Base-by-base conservation (phyloP, 2,113 vertebrate species). In the Bolborhynchus lineola region DNA sequence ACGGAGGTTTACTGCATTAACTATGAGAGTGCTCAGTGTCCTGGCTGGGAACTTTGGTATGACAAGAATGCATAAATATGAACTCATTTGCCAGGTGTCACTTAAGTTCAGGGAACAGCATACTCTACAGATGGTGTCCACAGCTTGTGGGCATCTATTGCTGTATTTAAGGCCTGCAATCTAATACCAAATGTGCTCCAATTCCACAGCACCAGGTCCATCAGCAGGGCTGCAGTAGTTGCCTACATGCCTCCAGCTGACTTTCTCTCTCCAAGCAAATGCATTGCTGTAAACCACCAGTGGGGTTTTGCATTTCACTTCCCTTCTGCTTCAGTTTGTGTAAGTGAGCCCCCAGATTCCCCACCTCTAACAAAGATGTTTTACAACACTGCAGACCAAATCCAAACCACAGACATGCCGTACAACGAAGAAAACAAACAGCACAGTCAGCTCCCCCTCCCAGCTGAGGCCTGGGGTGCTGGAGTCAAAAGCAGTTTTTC, bases 321-420 rank as follows among this genome's bases (percentile, higher is more conserved):
- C 81, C 91, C 0, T 3, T 84, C 91, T 89, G 86, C 89, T 94
- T 60, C 72, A 69, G 77, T 20, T 82, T 76, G 77, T 89, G 77
- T 82, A 93, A 78, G 42, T 26, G 17, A 91, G 91, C 80, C 91
- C 93, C 87, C 70, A 49, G 94, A 87, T 71, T 94, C 91, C 70
- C 49, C 47, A 67, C 65, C 82, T 90, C 91, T 72, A 68, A 65
- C 6, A 3, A 68, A 65, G 52, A 68, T 72, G 84, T 87, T 96
- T 95, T 80, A 93, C 90, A 93, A 26, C 82, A 62, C 75, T 8
- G 0, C 90, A 85, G 75, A 82, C 82, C 90, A 53, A 86, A 85
- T 82, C 74, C 85, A 82, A 91, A 80, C 87, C 91, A 86, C 94
- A 90, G 63, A 50, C 78, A 59, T 37, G 78, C 77, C 75, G 25